phyloP scores from a whole-genome alignment of 1,140 invertebrate species.

The Magallana angulata region DNA sequence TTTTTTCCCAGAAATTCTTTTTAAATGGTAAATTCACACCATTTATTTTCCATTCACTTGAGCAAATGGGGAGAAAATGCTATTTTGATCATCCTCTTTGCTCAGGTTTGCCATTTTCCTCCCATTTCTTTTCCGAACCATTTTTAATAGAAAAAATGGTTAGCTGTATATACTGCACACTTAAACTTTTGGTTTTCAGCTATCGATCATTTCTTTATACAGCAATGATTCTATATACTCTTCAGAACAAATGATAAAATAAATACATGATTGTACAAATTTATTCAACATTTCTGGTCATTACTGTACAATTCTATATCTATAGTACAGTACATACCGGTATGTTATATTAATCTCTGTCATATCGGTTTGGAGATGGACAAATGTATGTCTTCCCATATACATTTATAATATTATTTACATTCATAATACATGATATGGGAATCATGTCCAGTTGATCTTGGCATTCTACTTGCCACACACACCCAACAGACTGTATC shows the following conservation, averaged over 20 bases:
- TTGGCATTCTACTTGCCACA: slow-evolving; percentile 46
- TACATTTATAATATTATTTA: slow-evolving; percentile 49
- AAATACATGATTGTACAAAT: too few species aligned
- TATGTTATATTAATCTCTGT: not conserved
- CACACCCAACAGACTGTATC: slow-evolving; percentile 36
- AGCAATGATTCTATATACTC: not conserved
- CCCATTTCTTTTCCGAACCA: not conserved
- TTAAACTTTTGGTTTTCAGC: not conserved
- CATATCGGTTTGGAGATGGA: slow-evolving; percentile 34
- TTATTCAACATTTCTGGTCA: too few species aligned
- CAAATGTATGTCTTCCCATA: slow-evolving; percentile 45
- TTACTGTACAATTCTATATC: not conserved
- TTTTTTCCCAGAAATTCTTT: not conserved
- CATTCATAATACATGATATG: slow-evolving; percentile 30
- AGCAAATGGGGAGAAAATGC: slow-evolving; percentile 1
- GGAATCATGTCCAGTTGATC: slow-evolving; percentile 43
- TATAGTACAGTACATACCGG: not conserved
- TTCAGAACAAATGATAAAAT: not conserved
- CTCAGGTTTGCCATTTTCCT: not conserved
- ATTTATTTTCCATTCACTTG: slow-evolving; percentile 9
- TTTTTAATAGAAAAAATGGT: not conserved
- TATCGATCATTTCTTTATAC: slow-evolving; percentile 41
- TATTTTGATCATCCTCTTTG: not conserved
- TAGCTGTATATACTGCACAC: not conserved
- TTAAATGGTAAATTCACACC: not conserved